Base-by-base conservation (phyloP, 2,888 invertebrate genomes). In the Cotesia congregata region DNA sequence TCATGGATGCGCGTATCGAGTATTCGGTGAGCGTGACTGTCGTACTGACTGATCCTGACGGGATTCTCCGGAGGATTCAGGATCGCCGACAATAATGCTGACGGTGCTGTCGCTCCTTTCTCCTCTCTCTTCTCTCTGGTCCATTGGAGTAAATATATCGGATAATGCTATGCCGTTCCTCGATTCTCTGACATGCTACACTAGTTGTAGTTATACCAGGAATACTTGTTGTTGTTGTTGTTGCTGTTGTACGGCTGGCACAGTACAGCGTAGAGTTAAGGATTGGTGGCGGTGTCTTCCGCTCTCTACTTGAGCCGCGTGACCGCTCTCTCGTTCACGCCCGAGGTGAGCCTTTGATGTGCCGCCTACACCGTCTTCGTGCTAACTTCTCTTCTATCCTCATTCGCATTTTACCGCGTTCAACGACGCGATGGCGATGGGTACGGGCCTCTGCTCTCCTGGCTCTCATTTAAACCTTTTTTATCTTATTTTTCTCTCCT, bases 271-370 rank as follows among this genome's bases (percentile, higher is more conserved):
- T 30, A 30, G 30, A 30, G 30, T 3, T 30, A 30, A 84, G 86
- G 85, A 85, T 86, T 86, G 85, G 85, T 84, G 86, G 86, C 85
- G 86, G 85, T 86, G 86, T 86, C 86, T 86, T 86, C 86, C 86
- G 85, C 85, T 86, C 86, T 86, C 86, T 86, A 86, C 86, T 86
- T 86, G 86, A 85, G 86, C 87, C 87, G 87, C 86, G 87, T 87
- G 87, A 85, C 87, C 86, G 86, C 86, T 86, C 86, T 86, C 86
- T 87, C 87, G 85, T 86, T 87, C 86, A 87, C 87, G 87, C 87
- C 87, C 86, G 87, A 87, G 86, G 87, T 87, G 87, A 84, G 86
- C 86, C 87, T 87, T 87, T 87, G 87, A 87, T 87, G 86, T 86
- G 87, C 87, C 87, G 87, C 87, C 86, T 86, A 87, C 85, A 85